Conservation (phyloP, 2,113 vertebrate species). For the Otus sunia region DNA sequence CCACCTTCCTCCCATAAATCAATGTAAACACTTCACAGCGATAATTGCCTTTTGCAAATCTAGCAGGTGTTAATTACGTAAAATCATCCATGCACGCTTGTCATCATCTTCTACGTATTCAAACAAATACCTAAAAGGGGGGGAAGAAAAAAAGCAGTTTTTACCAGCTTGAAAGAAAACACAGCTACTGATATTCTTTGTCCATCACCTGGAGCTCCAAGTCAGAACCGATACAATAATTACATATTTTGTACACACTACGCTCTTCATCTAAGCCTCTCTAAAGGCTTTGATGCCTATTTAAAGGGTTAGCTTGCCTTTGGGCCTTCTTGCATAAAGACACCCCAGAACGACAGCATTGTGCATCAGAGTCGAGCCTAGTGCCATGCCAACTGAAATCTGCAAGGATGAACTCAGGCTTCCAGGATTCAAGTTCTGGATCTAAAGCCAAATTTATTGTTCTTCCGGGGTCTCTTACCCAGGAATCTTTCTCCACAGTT, state of each 20-base stretch:
- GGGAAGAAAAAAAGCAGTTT: neutral
- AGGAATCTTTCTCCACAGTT: neutral
- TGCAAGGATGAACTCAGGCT: neutral
- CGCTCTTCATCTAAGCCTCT: neutral
- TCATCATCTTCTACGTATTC: slow-evolving; percentile 59
- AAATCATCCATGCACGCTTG: slow-evolving; percentile 55
- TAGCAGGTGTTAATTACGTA: slow-evolving; percentile 59
- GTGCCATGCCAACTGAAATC: neutral
- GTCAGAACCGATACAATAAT: neutral
- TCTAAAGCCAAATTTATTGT: neutral
- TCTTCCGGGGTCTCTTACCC: neutral
- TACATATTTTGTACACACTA: neutral
- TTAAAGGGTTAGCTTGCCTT: neutral
- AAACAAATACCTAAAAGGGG: slow-evolving; percentile 62
- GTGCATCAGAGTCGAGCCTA: neutral
- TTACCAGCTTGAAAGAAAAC: slow-evolving; percentile 17
- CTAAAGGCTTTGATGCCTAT: neutral
- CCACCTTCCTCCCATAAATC: slow-evolving; percentile 75
- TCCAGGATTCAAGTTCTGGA: accelerated
- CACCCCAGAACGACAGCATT: neutral
- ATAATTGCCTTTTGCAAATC: slow-evolving; percentile 66
- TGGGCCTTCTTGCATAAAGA: neutral
- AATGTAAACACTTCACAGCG: slow-evolving; percentile 60
- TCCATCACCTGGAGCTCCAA: neutral
- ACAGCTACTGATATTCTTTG: neutral